phyloP scores from a whole-genome alignment of 2,797 vertebrate species.

The Chromobotia macracanthus region DNA sequence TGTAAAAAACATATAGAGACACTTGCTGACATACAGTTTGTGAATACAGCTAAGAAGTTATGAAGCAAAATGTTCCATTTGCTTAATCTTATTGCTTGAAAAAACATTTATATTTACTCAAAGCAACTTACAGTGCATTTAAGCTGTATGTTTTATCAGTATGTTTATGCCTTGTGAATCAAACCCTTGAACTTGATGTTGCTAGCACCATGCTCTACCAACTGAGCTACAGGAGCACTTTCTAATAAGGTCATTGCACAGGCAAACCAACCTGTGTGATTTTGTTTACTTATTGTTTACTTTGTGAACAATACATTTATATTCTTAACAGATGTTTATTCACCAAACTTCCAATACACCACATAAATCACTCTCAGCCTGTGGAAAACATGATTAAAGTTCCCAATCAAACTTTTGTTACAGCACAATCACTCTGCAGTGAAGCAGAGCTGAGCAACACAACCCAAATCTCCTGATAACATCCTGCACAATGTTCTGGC shows the following conservation, averaged over 20 bases:
- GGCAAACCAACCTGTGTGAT: background rate
- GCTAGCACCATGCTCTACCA: background rate
- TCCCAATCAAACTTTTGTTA: constrained; percentile 46
- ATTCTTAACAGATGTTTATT: constrained; percentile 31
- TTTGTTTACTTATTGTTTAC: background rate
- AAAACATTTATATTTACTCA: too few relatives aligned
- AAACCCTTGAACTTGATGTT: too few relatives aligned
- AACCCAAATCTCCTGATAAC: constrained; percentile 53
- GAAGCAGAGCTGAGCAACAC: constrained; percentile 44
- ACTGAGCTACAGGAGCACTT: background rate
- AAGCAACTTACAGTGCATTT: too few relatives aligned
- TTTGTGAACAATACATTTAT: background rate
- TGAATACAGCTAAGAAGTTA: too few relatives aligned
- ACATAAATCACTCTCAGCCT: constrained; percentile 19
- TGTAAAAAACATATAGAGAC: too few relatives aligned
- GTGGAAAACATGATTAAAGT: constrained; percentile 56
- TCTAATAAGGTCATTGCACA: background rate
- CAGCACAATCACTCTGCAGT: constrained; percentile 45
- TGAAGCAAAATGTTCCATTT: too few relatives aligned
- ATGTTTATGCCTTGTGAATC: too few relatives aligned
- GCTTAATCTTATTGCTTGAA: too few relatives aligned
- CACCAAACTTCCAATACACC: constrained; percentile 7
- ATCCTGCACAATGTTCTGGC: constrained; percentile 32
- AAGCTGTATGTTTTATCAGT: too few relatives aligned
- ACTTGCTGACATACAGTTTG: too few relatives aligned